Base-by-base conservation (phyloP, 2,113 vertebrate species). In the Zingel zingel region DNA sequence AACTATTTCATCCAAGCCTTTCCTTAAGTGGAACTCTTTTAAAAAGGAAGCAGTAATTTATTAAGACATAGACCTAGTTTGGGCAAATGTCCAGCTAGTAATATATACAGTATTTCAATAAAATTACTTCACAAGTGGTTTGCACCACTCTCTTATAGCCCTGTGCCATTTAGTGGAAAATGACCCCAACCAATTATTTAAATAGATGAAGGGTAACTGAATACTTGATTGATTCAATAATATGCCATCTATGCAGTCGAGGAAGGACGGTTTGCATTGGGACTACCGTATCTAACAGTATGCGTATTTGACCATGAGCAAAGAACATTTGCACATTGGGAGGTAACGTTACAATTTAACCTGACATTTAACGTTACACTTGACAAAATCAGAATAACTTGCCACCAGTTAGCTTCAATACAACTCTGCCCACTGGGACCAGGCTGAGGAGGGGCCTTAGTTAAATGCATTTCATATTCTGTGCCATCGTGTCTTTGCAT, bases 141-240 rank as follows among this genome's bases (percentile, higher is more conserved):
- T 65, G 12, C 16, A 43, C 30, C 45, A 33, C 56, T 61, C 33
- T 56, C 10, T 51, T 16, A 54, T 33, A 67, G 43, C 58, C 63
- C 50, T 23, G 48, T 39, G 64, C 18, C 30, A 27, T 27, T 74
- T 39, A 21, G 43, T 63, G 27, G n/a, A 15, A 79, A 74, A 43
- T 50, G 13, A 57, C 67, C 19, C 2, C 4, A 66, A 57, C 33
- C 39, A 59, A 77, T 63, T 62, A 68, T 21, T 68, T 43, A 56
- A 54, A 47, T 47, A 19, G 73, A 72, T 62, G n/a, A 43, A 56
- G 53, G 16, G 25, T 53, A 54, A 78, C 50, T 25, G 53, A 66
- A 71, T 25, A 36, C 56, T 48, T 6, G 39, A 72, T 67, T 77
- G 53, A 65, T 75, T 70, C 51, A 27, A 25, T n/a, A 48, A 33